These are phyloP conservation scores for Mechanitis messenoides DNA, from an alignment of 2,888 invertebrate genomes.

Conservation along the genomic window DNA sequence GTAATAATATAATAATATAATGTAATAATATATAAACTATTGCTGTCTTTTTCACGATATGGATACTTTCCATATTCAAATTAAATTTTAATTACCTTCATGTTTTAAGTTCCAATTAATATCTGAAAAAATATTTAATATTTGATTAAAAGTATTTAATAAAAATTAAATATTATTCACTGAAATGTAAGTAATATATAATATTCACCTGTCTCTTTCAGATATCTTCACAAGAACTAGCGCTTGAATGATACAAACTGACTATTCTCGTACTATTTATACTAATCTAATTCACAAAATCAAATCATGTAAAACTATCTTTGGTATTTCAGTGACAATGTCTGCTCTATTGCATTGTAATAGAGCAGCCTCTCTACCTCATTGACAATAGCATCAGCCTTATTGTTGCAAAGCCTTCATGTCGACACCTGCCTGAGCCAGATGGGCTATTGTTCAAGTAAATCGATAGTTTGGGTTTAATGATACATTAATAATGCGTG, in stretches of 20 bases:
- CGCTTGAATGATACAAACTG: constrained; percentile 48
- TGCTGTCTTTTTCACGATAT: background rate
- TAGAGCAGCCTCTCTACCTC: constrained; percentile 15
- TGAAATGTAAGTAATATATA: background rate
- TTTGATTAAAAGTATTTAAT: background rate
- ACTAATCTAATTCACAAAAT: constrained; percentile 44
- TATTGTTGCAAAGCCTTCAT: constrained; percentile 16
- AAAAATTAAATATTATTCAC: background rate
- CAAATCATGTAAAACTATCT: constrained; percentile 16
- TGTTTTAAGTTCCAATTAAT: background rate
- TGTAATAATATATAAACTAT: background rate
- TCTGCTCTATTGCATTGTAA: constrained; percentile 11
- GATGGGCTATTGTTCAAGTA: constrained; percentile 29
- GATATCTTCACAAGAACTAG: constrained; percentile 26
- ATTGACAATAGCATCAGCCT: constrained; percentile 2
- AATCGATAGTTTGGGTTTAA: constrained; percentile 29
- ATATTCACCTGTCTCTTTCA: background rate
- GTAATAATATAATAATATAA: background rate
- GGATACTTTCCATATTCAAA: background rate
- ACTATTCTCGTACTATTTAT: constrained; percentile 52
- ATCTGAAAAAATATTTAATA: background rate
- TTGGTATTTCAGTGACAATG: constrained; percentile 7
- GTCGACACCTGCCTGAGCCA: constrained; percentile 29
- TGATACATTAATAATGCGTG: constrained; percentile 20
- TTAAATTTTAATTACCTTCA: background rate